Evolutionary conservation across 2,797 vertebrate species (phyloP).

Genomic region (Coluber constrictor): DNA sequence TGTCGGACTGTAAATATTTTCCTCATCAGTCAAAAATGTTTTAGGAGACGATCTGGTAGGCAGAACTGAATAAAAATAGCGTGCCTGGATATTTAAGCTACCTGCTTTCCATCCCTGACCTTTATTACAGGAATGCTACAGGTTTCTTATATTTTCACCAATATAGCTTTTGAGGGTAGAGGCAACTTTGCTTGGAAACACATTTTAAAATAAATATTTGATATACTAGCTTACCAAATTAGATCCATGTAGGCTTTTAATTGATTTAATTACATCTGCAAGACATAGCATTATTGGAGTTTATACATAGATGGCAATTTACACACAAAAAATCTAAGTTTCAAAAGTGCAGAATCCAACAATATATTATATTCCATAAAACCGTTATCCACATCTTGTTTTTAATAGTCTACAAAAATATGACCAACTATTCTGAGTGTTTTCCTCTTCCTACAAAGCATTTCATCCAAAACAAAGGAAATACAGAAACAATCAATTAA

Average conservation of each 20-base stretch:
- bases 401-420: constrained; percentile 68
- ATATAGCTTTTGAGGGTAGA: not conserved
- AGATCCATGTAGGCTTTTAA: constrained; percentile 63
- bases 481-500: constrained; percentile 61
- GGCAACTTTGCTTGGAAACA: not conserved
- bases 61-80: not conserved
- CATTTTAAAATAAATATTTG: constrained; percentile 31
- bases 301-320: constrained; percentile 66
- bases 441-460: constrained; percentile 64
- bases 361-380: constrained; percentile 64
- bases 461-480: constrained; percentile 58
- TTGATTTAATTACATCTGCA: constrained; percentile 65
- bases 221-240: constrained; percentile 30
- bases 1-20: not conserved
- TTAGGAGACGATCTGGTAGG: not conserved
- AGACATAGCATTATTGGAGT: constrained; percentile 56
- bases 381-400: constrained; percentile 42
- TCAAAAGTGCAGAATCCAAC: constrained; percentile 64
- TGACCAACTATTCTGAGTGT: constrained; percentile 50
- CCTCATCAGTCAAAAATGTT: not conserved
- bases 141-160: not conserved
- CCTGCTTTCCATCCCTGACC: not conserved
- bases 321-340: constrained; percentile 60
- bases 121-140: not conserved
- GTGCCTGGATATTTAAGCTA: not conserved